Evolutionary conservation across 2,888 invertebrate genomes (phyloP).

Genomic region (Ditula angustiorana): DNA sequence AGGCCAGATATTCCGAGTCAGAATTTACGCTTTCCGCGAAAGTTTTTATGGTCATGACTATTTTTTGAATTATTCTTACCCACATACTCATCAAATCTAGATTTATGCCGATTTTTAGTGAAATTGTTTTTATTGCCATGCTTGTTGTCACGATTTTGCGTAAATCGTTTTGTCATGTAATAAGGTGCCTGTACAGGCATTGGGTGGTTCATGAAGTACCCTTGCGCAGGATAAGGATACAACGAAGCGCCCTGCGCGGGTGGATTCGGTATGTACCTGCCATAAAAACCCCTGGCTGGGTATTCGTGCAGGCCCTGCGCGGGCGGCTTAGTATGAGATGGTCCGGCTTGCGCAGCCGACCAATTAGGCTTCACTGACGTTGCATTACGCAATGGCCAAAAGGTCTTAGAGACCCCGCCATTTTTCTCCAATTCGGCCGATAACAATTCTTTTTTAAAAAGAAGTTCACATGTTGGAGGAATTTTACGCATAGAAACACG

Average conservation of each 20-base stretch:
- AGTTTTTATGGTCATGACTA: neutral
- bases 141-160: slow-evolving; percentile 5
- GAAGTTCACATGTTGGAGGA: neutral
- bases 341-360: slow-evolving; percentile 17
- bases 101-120: neutral
- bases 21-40: slow-evolving; percentile 8
- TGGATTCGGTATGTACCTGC: neutral
- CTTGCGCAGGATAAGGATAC: slow-evolving; percentile 1
- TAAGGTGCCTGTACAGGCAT: neutral
- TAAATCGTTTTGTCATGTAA: slow-evolving; percentile 7
- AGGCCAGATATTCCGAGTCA: neutral
- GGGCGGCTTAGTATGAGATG: neutral
- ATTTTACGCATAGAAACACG: neutral
- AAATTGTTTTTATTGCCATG: neutral
- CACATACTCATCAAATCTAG: neutral
- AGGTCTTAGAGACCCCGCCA: neutral
- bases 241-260: neutral
- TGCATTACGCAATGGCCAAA: slow-evolving; percentile 3
- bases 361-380: neutral
- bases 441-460: neutral
- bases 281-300: neutral
- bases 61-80: neutral
- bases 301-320: slow-evolving; percentile 7
- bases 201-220: neutral
- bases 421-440: neutral